A percentile compares a stretch with the other conserved stretches of the same genome.
Conservation (phyloP, 2,113 vertebrate genomes). For the Triplophysa tibetana region DNA sequence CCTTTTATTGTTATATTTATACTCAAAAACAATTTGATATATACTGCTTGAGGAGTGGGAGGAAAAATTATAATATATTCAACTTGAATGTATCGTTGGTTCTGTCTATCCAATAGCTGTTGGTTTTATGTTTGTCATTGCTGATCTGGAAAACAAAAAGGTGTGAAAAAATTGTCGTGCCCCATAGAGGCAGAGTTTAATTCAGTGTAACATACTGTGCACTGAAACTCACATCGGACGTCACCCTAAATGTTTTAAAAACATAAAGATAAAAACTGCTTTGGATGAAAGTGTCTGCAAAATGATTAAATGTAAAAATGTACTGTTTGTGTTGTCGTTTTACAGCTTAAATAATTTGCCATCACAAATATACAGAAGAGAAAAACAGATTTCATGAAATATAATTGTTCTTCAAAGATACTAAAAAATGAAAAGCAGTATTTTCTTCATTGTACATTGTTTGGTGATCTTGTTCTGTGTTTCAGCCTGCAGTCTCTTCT, state of each 20-base stretch:
- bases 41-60: background rate
- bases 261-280: background rate
- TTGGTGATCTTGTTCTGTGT: slow-evolving; percentile 5
- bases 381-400: background rate
- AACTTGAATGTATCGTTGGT: background rate
- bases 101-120: background rate
- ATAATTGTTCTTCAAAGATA: background rate
- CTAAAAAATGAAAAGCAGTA: background rate
- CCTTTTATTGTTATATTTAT: background rate
- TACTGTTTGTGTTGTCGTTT: background rate
- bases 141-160: background rate
- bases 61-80: background rate
- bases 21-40: background rate
- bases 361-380: background rate
- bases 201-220: background rate
- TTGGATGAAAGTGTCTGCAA: too few species aligned
- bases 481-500: slow-evolving; percentile 8
- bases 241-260: background rate
- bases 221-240: background rate
- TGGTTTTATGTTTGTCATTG: background rate
- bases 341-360: background rate
- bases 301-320: background rate
- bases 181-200: background rate
- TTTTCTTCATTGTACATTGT: slow-evolving; percentile 5
- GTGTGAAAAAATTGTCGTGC: background rate